These are phyloP conservation scores for Ictalurus furcatus DNA, from an alignment of 2,113 vertebrate genomes.

Conservation along the genomic window DNA sequence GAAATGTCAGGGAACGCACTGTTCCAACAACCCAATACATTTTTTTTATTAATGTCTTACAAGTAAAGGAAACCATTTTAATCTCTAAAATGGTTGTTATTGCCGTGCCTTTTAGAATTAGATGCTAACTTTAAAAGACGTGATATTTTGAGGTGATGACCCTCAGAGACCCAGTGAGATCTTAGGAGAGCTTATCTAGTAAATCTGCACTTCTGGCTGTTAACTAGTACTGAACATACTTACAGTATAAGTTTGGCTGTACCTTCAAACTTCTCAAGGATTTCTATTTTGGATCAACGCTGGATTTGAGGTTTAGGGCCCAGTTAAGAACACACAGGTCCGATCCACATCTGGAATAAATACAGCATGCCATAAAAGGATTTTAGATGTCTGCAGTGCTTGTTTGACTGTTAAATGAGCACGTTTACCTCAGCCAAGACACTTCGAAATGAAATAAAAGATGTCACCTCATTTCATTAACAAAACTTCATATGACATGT, in stretches of 20 bases:
- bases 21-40: not conserved
- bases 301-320: not conserved
- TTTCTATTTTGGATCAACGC: not conserved
- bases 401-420: not conserved
- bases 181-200: not conserved
- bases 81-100: not conserved
- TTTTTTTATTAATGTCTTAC: not conserved
- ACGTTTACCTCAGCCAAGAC: not conserved
- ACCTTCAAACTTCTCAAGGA: not conserved
- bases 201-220: not conserved
- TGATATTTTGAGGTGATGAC: not conserved
- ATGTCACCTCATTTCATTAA: not conserved
- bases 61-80: not conserved
- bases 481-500: not conserved
- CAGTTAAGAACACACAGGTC: not conserved
- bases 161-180: not conserved
- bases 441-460: not conserved
- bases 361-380: not conserved
- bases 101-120: not conserved
- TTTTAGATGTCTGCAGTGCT: not conserved
- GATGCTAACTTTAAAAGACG: not conserved
- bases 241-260: not conserved
- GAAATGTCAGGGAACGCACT: not conserved
- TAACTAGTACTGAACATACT: not conserved
- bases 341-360: not conserved